Evolutionary conservation across 2,888 invertebrate species (phyloP).

Genomic region (Cataglyphis albicans): DNA sequence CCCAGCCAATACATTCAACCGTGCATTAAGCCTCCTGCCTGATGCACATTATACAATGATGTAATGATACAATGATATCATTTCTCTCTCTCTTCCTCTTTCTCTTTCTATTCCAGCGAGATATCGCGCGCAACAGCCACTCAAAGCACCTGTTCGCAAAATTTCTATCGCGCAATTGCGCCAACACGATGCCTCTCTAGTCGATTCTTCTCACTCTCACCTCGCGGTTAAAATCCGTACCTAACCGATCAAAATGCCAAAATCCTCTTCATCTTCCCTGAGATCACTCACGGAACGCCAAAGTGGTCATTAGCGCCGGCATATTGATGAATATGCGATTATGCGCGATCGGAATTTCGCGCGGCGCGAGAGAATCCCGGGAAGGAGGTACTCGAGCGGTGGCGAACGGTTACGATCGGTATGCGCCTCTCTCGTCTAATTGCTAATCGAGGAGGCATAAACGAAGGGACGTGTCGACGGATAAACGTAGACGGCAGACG

Average conservation of each 20-base stretch:
- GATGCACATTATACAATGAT: constrained; percentile 4
- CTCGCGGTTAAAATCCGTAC: constrained; percentile 7
- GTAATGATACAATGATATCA: background rate
- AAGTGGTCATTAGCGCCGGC: constrained; percentile 42
- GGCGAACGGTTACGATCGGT: constrained; percentile 34
- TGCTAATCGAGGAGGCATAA: constrained; percentile 42
- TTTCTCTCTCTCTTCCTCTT: background rate
- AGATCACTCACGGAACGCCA: constrained; percentile 44
- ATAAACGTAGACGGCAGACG: constrained; percentile 15
- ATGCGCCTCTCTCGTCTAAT: constrained; percentile 44
- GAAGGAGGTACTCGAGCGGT: constrained; percentile 30
- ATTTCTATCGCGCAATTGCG: constrained; percentile 27
- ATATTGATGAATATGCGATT: constrained; percentile 63
- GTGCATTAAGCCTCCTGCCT: background rate
- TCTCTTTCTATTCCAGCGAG: background rate
- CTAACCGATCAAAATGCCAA: constrained; percentile 33
- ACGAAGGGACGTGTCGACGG: constrained; percentile 22
- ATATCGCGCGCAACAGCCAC: background rate
- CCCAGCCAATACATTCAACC: constrained; percentile 7
- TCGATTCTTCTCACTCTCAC: constrained; percentile 9
- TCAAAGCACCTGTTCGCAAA: constrained; percentile 8
- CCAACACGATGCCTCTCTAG: background rate
- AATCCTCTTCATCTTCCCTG: constrained; percentile 59
- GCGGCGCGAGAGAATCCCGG: constrained; percentile 53
- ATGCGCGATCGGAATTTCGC: constrained; percentile 59